phyloP scores from a whole-genome alignment of 1,140 invertebrate species.

The Macrotrachela quadricornifera region DNA sequence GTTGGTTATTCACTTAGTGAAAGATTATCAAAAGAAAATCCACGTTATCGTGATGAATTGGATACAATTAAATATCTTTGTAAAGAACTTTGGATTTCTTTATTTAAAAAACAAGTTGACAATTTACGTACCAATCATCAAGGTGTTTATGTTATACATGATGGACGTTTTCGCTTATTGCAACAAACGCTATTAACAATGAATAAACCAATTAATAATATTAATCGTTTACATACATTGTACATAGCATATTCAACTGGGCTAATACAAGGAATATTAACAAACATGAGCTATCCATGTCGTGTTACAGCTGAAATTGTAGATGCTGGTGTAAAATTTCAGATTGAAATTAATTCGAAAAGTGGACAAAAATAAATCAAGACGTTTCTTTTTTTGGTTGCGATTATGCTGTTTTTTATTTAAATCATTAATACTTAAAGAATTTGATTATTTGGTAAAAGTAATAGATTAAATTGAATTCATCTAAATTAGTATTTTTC shows the following conservation, averaged over 20 bases:
- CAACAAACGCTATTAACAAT: conserved; percentile 35
- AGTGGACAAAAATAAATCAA: too few relatives aligned
- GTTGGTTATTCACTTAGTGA: conserved; percentile 15
- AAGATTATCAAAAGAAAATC: conserved; percentile 63
- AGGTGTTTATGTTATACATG: conserved; percentile 90
- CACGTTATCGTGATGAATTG: conserved; percentile 83
- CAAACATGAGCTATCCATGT: conserved; percentile 75
- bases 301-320: conserved; percentile 73
- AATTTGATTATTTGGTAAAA: too few relatives aligned
- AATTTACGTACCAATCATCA: conserved; percentile 92
- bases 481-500: too few relatives aligned
- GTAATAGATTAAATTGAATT: too few relatives aligned
- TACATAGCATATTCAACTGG: conserved; percentile 89
- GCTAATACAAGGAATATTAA: conserved; percentile 69
- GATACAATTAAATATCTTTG: conserved; percentile 97
- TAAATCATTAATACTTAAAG: too few relatives aligned
- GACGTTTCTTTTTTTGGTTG: too few relatives aligned
- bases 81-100: conserved; percentile 86
- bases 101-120: conserved; percentile 94
- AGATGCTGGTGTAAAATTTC: too few relatives aligned
- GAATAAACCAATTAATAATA: background rate
- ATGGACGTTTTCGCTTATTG: conserved; percentile 75
- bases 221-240: conserved; percentile 32
- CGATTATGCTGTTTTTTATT: too few relatives aligned
- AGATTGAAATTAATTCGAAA: too few relatives aligned